These are phyloP conservation scores for Mirza zaza DNA, from an alignment of 2,113 vertebrate genomes.

Conservation along the genomic window DNA sequence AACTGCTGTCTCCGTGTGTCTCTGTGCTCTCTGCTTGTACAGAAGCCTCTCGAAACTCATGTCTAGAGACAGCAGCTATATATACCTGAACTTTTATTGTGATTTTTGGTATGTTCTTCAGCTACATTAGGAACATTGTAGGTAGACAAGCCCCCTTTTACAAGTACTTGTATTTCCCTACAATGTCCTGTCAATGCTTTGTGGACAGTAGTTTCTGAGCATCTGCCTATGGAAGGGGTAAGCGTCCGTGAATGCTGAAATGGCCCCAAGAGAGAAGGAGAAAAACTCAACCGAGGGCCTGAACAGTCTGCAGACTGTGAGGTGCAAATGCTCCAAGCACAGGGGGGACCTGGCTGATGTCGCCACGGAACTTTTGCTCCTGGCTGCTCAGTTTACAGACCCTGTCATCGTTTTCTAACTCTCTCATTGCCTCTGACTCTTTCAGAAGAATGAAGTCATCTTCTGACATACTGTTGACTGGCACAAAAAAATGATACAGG, in stretches of 20 bases:
- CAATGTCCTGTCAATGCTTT: background rate
- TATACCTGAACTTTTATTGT: background rate
- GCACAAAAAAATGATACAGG: background rate
- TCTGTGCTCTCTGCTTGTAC: background rate
- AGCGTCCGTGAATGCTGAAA: background rate
- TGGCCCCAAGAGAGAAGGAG: background rate
- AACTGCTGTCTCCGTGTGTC: background rate
- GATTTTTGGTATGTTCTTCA: background rate
- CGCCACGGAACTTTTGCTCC: background rate
- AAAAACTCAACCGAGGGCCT: background rate
- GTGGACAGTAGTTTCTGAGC: background rate
- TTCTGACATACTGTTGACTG: background rate
- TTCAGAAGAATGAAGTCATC: background rate
- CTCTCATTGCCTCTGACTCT: background rate
- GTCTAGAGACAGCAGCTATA: background rate
- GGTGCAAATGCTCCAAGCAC: background rate
- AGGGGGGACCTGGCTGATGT: background rate
- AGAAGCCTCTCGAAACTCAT: background rate
- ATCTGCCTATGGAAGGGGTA: background rate
- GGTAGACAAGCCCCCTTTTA: background rate
- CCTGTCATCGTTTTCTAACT: background rate
- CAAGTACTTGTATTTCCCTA: background rate
- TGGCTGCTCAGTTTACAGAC: background rate
- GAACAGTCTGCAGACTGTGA: background rate
- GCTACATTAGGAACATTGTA: background rate